A percentile compares a stretch with the other conserved stretches of the same genome.
These are phyloP conservation scores for Aphelinus certus DNA, from an alignment of 1,140 invertebrate species.

Conservation along the genomic window DNA sequence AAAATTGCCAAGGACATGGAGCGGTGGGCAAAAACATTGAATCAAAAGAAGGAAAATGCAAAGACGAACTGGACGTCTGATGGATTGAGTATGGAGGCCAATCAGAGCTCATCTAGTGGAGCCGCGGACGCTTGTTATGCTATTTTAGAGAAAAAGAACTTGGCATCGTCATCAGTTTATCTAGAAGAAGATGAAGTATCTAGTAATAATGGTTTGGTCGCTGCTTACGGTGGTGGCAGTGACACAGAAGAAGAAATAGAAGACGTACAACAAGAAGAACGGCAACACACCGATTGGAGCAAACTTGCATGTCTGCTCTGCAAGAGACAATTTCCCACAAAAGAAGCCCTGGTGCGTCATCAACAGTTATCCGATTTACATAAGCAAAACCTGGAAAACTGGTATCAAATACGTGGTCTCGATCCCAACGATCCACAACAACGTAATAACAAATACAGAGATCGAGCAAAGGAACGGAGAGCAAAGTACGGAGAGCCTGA, in stretches of 20 bases:
- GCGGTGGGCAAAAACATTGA: slow-evolving; percentile 95
- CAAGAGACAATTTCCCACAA: slow-evolving; percentile 92
- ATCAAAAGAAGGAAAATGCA: slow-evolving; percentile 93
- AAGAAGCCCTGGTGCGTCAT: slow-evolving; percentile 90
- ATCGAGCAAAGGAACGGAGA: slow-evolving; percentile 94
- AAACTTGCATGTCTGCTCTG: slow-evolving; percentile 96
- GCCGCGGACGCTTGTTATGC: slow-evolving; percentile 92
- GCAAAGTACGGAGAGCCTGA: slow-evolving; percentile 92
- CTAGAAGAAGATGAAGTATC: slow-evolving; percentile 60
- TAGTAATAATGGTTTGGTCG: slow-evolving; percentile 70
- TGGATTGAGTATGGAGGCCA: slow-evolving; percentile 56
- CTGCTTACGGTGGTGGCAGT: slow-evolving; percentile 79
- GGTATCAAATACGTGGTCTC: slow-evolving; percentile 68
- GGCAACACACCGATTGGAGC: slow-evolving; percentile 81
- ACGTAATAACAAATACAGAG: slow-evolving; percentile 79
- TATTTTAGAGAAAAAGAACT: slow-evolving; percentile 78
- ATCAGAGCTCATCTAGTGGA: slow-evolving; percentile 67
- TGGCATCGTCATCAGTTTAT: slow-evolving; percentile 47
- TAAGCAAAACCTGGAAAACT: slow-evolving; percentile 88
- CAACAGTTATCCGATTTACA: slow-evolving; percentile 94
- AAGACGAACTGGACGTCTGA: slow-evolving; percentile 72
- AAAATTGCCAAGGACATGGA: slow-evolving; percentile 92
- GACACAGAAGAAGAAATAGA: slow-evolving; percentile 74
- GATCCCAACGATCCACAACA: slow-evolving; percentile 68
- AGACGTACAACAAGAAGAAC: slow-evolving; percentile 69